Base-by-base conservation (phyloP, 1,140 invertebrate genomes). In the Drosophila bipectinata region DNA sequence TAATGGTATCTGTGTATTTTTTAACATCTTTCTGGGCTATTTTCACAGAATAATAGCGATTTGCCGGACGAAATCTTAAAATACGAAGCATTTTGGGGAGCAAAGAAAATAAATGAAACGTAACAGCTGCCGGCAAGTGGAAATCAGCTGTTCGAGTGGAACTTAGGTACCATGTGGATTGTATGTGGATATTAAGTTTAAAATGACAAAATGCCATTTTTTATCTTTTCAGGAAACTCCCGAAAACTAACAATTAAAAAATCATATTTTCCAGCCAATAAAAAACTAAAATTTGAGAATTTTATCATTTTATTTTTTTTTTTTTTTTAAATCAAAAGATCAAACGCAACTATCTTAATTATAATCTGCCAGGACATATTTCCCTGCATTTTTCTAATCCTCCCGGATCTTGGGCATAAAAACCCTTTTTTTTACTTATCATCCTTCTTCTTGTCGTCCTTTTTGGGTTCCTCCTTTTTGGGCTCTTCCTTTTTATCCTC, bases 1-100 rank as follows among this genome's bases (percentile, higher is more conserved):
- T 92, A 68, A 94, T 92, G 49, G 93, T 93, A 54, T 93, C 91
- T 48, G 93, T 93, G 80, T 93, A 94, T 18, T 89, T 92, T 2
- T 79, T 79, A 0, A 66, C 78, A 63, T 88, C 73, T 52, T 91
- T 90, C 24, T 80, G 73, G 0, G 53, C 78, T 0, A 82, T 53
- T 80, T 91, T 91, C 64, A 90, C 75, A 57, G 77, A 91, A 60
- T 90, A 91, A 53, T 62, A 54, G 8, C 90, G 83, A 4, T 14
- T 54, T 39, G 51, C 76, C 48, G 72, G 6, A 12, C 60, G 51
- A 61, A 55, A 51, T 48, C 59, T 15, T 3, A 85, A 24, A 15
- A 72, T 12, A 45, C 77, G 72, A 58, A 91, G 58, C 90, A 91
- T 91, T 82, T 67, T 77, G 52, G n/a, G 34, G 24, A 3, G 6